Percentiles rank a stretch among this genome's conserved stretches.
phyloP scores from a whole-genome alignment of 92 coral and sea anemone species.

The Desmophyllum pertusum region DNA sequence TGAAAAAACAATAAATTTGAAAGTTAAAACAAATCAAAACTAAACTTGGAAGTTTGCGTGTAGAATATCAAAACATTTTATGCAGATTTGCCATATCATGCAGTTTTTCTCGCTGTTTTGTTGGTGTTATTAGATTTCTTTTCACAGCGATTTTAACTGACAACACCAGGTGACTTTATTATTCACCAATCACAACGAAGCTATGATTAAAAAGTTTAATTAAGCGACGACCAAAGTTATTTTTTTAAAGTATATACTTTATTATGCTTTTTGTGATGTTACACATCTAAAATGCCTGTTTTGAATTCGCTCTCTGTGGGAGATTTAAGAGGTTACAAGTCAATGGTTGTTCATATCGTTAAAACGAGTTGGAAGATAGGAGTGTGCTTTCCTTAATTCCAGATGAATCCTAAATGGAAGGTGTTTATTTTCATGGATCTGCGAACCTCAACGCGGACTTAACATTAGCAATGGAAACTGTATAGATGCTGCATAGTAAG shows the following conservation, averaged over 20 bases:
- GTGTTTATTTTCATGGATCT: background rate
- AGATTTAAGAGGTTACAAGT: background rate
- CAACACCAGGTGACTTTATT: background rate
- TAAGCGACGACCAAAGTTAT: background rate
- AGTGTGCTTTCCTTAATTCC: background rate
- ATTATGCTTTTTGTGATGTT: background rate
- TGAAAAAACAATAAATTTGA: background rate
- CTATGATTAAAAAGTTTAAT: background rate
- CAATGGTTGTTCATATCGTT: slow-evolving; percentile 9
- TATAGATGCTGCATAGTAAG: background rate
- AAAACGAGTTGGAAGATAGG: background rate
- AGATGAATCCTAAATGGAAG: background rate
- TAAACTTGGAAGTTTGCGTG: background rate
- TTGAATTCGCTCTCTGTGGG: background rate
- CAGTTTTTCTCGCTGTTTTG: background rate
- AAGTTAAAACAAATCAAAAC: background rate
- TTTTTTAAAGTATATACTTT: background rate
- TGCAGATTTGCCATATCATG: background rate
- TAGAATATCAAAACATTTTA: background rate
- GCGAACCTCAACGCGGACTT: background rate
- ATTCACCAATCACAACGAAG: slow-evolving; percentile 8
- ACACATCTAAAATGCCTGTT: background rate
- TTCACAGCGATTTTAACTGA: background rate
- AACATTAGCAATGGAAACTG: background rate
- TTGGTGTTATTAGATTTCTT: background rate